Conservation (phyloP, 2,113 vertebrate species). For the Onychostruthus taczanowskii region DNA sequence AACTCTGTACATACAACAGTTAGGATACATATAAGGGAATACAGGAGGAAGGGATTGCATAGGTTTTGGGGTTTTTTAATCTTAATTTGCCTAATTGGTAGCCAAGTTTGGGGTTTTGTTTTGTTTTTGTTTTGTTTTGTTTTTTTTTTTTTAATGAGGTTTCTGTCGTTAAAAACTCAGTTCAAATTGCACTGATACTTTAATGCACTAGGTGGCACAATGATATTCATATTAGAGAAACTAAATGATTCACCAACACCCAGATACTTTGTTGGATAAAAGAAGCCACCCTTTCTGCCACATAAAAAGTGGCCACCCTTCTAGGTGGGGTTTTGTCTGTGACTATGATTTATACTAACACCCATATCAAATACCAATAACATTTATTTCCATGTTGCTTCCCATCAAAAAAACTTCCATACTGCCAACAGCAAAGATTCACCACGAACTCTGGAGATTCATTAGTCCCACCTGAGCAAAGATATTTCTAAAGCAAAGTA, state of each 20-base stretch:
- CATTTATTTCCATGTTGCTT: neutral
- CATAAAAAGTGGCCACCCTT: neutral
- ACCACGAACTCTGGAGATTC: neutral
- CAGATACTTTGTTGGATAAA: neutral
- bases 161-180: neutral
- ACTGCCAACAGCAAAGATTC: neutral
- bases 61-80: neutral
- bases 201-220: slow-evolving; percentile 31
- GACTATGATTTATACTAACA: neutral
- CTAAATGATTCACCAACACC: neutral
- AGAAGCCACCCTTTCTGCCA: neutral
- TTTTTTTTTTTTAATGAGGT: neutral
- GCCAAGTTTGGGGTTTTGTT: neutral
- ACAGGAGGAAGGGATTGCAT: rapidly evolving
- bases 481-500: neutral
- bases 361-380: neutral
- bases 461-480: neutral
- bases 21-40: neutral
- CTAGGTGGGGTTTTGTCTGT: rapidly evolving
- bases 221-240: neutral
- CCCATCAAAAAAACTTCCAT: neutral
- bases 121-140: too few relatives aligned
- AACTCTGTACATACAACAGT: neutral
- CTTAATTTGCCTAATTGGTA: neutral
- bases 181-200: slow-evolving; percentile 1